phyloP scores from a whole-genome alignment of 2,888 invertebrate species.

The Adelognathus sp. region DNA sequence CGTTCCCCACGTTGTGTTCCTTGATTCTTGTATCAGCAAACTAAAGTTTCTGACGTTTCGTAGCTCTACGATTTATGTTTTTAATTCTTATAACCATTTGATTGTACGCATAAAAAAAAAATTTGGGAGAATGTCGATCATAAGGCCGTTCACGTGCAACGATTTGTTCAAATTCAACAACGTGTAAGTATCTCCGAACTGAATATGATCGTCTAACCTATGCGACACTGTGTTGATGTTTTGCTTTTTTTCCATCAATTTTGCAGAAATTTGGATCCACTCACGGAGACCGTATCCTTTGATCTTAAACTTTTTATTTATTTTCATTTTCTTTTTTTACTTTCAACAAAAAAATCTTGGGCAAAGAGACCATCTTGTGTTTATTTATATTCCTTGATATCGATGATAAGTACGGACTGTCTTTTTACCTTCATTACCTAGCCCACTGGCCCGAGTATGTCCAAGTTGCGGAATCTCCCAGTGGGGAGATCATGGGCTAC shows the following conservation, averaged over 20 bases:
- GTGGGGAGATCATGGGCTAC: constrained; percentile 99
- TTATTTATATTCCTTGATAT: constrained; percentile 58
- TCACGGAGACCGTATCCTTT: constrained; percentile 94
- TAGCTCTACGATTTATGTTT: constrained; percentile 25
- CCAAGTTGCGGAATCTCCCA: constrained; percentile 97
- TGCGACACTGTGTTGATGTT: neutral
- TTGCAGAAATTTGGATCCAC: constrained; percentile 95
- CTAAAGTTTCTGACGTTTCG: constrained; percentile 39
- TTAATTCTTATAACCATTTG: constrained; percentile 14
- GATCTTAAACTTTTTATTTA: neutral
- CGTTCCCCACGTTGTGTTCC: too few relatives aligned
- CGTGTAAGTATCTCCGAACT: constrained; percentile 86
- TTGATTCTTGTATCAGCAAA: too few relatives aligned
- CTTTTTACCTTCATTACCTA: constrained; percentile 98
- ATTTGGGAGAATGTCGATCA: constrained; percentile 89
- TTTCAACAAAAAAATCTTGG: constrained; percentile 5
- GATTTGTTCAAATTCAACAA: constrained; percentile 98
- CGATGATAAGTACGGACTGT: constrained; percentile 87
- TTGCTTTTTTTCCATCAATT: neutral
- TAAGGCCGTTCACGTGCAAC: constrained; percentile 95
- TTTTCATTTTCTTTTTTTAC: neutral
- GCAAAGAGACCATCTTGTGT: neutral
- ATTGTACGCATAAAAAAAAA: constrained; percentile 8
- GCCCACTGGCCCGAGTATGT: constrained; percentile 99
- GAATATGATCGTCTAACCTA: constrained; percentile 37